Evolutionary conservation across 2,113 vertebrate species (phyloP), one percentile per base, ranked within the genome.

Genomic region (Pygathrix nemaeus): DNA sequence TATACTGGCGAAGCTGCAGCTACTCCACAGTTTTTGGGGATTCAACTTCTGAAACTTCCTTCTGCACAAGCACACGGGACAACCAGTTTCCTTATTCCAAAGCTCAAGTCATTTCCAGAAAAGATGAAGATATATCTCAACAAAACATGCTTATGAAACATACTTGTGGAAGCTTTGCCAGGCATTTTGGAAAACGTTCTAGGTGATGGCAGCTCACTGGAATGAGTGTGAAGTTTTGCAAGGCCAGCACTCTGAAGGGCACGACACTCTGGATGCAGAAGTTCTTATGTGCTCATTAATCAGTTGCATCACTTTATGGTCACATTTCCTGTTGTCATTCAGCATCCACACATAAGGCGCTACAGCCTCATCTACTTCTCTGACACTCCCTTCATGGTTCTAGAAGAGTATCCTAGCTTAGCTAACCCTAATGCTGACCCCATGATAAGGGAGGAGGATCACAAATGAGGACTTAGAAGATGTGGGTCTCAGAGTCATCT

Each of bases 181-280:
- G 68, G 25, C 35, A 45, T 83, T 66, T 76, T 16, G 1, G 90
- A 48, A 79, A 64, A 66, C 23, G 4, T 40, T 1, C 5, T 48
- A 61, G 43, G 59, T 2, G 3, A 35, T 2, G 25, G 38, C 32
- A 68, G 9, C 21, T 94, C 64, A 9, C 66, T 14, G 7, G 59
- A 52, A 45, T 5, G 32, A 70, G 57, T 8, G 30, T 40, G 0
- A 57, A 18, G 16, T 43, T 83, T 55, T 6, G 12, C 20, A 50
- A 59, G 8, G 23, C 32, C 6, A 84, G 38, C 23, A 17, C 8
- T 23, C 10, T 10, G 32, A 68, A n/a, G n/a, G 55, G 48, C 21
- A 68, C 2, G 0, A 0, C 12, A 17, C 21, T 32, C 0, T 18
- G 61, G 17, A 38, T 13, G 1, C 2, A 2, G 2, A 61, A 40